Evolutionary conservation across 2,888 invertebrate genomes (phyloP), one percentile per base, ranked within the genome.

Genomic region (Neoascia interrupta): DNA sequence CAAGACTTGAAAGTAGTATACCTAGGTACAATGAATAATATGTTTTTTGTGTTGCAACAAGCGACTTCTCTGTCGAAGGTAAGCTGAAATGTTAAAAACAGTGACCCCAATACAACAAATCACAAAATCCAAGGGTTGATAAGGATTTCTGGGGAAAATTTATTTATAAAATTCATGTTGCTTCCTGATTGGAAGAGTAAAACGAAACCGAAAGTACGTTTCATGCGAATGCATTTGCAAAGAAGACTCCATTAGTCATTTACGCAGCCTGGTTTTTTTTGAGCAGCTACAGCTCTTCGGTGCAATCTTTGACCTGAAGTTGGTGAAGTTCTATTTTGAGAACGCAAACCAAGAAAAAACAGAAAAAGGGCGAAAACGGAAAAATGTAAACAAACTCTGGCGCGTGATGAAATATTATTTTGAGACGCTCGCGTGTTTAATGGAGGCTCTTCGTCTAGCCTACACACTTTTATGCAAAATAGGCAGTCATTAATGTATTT

Each of bases 111-210:
- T 5, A 19, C 10, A 47, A 5, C 2, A 1, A 16, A 23, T 6
- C 6, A n/a, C 3, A 4, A 8, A 26, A 11, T 3, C 1, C 23
- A 53, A 49, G 53, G 47, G 37, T 47, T 37, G 11, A 49, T 47
- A 16, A 11, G 15, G 8, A 13, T n/a, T 66, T 66, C 64, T 58
- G 45, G 69, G 58, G 45, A 18, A 51, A 51, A 37, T 64, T 13
- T 76, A 76, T 76, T 76, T 76, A 15, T 76, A 70, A 58, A 49
- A 4, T 51, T n/a, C 49, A 47, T 15, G 28, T 3, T n/a, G 6
- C 15, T 5, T 31, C 31, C n/a, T n/a, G n/a, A n/a, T n/a, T n/a
- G n/a, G n/a, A n/a, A n/a, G 31, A n/a, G 41, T 37, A 36, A 58
- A 64, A 37, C 15, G 43, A 58, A 69, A 60, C 8, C 8, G 28